Percentiles rank a stretch among this genome's conserved stretches.
Evolutionary conservation across 2,113 vertebrate genomes (phyloP).

Genomic region (Tragelaphus imberbis): DNA sequence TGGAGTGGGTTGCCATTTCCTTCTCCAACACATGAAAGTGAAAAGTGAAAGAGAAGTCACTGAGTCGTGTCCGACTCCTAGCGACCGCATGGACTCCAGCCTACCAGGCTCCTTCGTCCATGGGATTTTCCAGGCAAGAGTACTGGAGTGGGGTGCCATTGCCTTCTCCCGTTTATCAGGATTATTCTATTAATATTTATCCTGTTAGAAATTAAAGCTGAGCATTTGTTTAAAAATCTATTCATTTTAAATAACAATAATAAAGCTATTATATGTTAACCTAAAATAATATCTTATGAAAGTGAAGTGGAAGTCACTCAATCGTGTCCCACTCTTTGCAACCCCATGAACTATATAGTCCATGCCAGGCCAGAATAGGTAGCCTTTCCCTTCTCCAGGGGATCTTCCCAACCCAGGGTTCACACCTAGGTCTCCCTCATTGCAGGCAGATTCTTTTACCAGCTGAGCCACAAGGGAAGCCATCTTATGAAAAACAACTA

Average conservation of each 20-base stretch:
- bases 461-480: not conserved
- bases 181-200: not conserved
- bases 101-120: too few species aligned
- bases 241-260: not conserved
- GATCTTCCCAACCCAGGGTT: not conserved
- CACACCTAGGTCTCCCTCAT: not conserved
- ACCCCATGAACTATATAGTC: not conserved
- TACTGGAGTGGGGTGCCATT: too few species aligned
- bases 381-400: not conserved
- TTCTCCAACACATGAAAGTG: too few species aligned
- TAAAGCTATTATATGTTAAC: not conserved
- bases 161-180: not conserved
- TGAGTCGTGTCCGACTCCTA: too few species aligned
- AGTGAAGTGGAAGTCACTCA: not conserved
- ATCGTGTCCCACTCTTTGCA: not conserved
- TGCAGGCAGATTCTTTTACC: not conserved
- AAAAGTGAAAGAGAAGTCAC: too few species aligned
- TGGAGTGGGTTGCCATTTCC: too few species aligned
- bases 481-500: not conserved
- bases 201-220: not conserved
- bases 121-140: too few species aligned
- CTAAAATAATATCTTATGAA: not conserved
- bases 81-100: too few species aligned
- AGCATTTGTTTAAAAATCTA: not conserved
- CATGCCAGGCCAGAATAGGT: not conserved